These are phyloP conservation scores for Notocelia uddmanniana DNA, from an alignment of 2,888 invertebrate species.

Conservation along the genomic window DNA sequence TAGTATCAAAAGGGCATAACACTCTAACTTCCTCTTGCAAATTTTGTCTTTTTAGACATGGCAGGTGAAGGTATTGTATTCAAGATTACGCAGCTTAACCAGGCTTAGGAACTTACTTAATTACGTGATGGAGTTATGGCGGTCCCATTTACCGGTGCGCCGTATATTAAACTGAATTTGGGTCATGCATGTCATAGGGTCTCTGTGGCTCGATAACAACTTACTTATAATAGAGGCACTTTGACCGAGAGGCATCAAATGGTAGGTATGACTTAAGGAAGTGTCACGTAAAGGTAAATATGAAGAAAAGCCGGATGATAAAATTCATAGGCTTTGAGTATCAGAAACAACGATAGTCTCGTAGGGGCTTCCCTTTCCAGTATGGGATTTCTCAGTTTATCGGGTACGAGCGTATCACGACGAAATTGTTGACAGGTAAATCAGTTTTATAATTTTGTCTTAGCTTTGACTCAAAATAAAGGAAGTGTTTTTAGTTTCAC, in stretches of 20 bases:
- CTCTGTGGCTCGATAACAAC: conserved; percentile 1
- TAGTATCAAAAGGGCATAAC: not conserved
- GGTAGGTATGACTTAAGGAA: not conserved
- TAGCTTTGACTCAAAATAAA: no score
- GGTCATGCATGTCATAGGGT: not conserved
- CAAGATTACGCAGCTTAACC: conserved; percentile 33
- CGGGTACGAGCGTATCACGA: no score
- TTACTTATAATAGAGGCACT: not conserved
- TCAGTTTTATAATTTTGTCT: no score
- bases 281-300: no score
- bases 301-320: no score
- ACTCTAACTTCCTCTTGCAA: not conserved
- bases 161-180: not conserved
- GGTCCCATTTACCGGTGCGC: conserved; percentile 26
- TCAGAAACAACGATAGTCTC: no score
- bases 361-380: no score
- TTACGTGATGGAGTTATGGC: conserved; percentile 32
- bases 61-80: conserved; percentile 19
- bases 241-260: not conserved
- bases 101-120: conserved; percentile 36
- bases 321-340: no score
- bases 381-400: no score
- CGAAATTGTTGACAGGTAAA: no score
- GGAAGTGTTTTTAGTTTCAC: no score
- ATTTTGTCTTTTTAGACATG: not conserved